Percentiles rank a stretch among this genome's conserved stretches.
These are phyloP conservation scores for Hyposmocoma kahamanoa DNA, from an alignment of 1,140 invertebrate genomes.

Conservation along the genomic window DNA sequence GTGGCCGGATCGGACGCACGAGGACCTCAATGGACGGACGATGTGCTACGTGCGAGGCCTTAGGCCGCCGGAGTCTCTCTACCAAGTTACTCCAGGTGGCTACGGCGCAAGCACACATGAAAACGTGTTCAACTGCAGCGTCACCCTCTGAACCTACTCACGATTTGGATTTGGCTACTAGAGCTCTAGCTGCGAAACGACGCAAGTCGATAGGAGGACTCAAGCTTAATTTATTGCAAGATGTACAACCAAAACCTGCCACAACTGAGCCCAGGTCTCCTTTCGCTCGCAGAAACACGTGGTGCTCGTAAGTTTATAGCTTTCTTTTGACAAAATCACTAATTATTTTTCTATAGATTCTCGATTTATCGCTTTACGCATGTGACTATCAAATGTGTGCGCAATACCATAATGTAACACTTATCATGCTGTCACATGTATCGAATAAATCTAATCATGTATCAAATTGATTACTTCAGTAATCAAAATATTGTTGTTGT, in stretches of 20 bases:
- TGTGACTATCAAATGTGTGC: too few relatives aligned
- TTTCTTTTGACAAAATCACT: too few relatives aligned
- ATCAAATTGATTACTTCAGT: too few relatives aligned
- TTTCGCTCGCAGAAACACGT: slow-evolving; percentile 64
- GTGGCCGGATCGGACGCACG: slow-evolving; percentile 60
- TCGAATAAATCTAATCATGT: too few relatives aligned
- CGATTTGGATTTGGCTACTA: slow-evolving; percentile 49
- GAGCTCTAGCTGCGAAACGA: slow-evolving; percentile 61
- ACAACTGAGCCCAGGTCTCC: slow-evolving; percentile 37
- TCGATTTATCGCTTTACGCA: too few relatives aligned
- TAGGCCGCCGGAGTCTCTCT: slow-evolving; percentile 55
- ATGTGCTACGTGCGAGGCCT: slow-evolving; percentile 62
- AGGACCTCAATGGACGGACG: slow-evolving; percentile 59
- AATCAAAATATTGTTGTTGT: too few relatives aligned
- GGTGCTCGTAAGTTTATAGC: slow-evolving; percentile 67
- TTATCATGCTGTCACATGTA: too few relatives aligned
- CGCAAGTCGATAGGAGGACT: slow-evolving; percentile 62
- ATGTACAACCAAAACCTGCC: slow-evolving; percentile 34
- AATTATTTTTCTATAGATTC: too few relatives aligned
- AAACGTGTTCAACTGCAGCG: slow-evolving; percentile 44
- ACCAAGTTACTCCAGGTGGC: slow-evolving; percentile 64
- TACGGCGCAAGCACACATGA: slow-evolving; percentile 64
- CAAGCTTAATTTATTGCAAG: slow-evolving; percentile 48
- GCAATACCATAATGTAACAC: too few relatives aligned
- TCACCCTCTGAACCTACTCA: slow-evolving; percentile 38